Conservation (phyloP, 2,113 vertebrate genomes). For the Empidonax traillii region DNA sequence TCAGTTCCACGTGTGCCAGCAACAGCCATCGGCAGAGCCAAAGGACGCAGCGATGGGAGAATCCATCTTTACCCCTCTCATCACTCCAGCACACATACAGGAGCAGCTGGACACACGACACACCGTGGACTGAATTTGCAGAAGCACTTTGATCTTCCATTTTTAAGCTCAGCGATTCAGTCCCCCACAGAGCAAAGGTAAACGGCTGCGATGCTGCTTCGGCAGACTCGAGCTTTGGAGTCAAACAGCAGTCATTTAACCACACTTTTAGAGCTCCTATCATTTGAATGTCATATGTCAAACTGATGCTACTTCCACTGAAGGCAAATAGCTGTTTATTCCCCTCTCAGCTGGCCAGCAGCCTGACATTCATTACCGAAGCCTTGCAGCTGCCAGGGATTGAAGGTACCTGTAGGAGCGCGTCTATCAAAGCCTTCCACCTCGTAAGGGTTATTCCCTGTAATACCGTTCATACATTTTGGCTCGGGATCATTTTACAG, state of each 20-base stretch:
- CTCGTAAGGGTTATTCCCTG: background rate
- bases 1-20: fast-evolving
- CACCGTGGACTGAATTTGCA: background rate
- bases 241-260: slow-evolving; percentile 39
- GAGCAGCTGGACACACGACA: background rate
- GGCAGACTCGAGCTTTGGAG: background rate
- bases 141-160: slow-evolving; percentile 15
- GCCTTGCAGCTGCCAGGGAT: slow-evolving; percentile 30
- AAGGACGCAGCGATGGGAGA: background rate
- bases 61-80: background rate
- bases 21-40: background rate
- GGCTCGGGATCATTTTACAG: slow-evolving; percentile 5
- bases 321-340: slow-evolving; percentile 61
- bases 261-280: slow-evolving; percentile 33
- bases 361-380: slow-evolving; percentile 58
- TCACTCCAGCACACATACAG: background rate
- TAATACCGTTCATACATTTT: background rate
- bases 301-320: slow-evolving; percentile 10
- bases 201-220: background rate
- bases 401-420: slow-evolving; percentile 52
- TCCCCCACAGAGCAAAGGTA: slow-evolving; percentile 1
- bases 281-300: slow-evolving; percentile 65
- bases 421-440: slow-evolving; percentile 15
- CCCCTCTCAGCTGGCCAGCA: slow-evolving; percentile 48
- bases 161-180: background rate